Conservation (phyloP, 2,113 vertebrate species). For the Microcebus ravelobensis region DNA sequence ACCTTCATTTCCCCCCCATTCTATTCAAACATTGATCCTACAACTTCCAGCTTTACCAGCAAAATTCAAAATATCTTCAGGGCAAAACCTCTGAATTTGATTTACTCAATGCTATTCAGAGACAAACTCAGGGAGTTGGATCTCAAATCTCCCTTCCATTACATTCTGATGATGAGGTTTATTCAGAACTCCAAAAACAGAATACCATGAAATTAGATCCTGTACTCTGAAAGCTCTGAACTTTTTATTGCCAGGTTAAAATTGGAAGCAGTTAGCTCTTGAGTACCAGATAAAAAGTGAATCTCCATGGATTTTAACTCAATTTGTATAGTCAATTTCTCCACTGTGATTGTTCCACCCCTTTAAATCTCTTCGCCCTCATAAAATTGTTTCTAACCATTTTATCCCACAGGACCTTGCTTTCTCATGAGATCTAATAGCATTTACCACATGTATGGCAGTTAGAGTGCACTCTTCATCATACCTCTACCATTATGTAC, state of each 20-base stretch:
- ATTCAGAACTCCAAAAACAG: constrained; percentile 57
- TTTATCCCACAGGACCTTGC: background rate
- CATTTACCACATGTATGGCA: background rate
- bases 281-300: constrained; percentile 25
- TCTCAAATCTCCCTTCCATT: constrained; percentile 60
- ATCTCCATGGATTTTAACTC: constrained; percentile 14
- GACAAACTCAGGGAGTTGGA: background rate
- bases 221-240: constrained; percentile 34
- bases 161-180: constrained; percentile 26
- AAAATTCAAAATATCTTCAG: constrained; percentile 53
- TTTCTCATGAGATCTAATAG: background rate
- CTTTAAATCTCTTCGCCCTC: background rate
- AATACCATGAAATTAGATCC: constrained; percentile 60
- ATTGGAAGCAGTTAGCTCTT: constrained; percentile 6
- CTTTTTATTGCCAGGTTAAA: constrained; percentile 60
- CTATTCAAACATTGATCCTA: background rate
- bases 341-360: background rate
- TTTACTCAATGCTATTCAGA: constrained; percentile 57
- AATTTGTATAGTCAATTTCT: constrained; percentile 15
- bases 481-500: background rate
- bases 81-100: constrained; percentile 53
- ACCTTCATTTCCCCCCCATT: background rate
- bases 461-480: background rate
- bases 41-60: constrained; percentile 9
- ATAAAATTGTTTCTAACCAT: background rate